Evolutionary conservation across 2,113 vertebrate species (phyloP).

Genomic region (Cariama cristata): DNA sequence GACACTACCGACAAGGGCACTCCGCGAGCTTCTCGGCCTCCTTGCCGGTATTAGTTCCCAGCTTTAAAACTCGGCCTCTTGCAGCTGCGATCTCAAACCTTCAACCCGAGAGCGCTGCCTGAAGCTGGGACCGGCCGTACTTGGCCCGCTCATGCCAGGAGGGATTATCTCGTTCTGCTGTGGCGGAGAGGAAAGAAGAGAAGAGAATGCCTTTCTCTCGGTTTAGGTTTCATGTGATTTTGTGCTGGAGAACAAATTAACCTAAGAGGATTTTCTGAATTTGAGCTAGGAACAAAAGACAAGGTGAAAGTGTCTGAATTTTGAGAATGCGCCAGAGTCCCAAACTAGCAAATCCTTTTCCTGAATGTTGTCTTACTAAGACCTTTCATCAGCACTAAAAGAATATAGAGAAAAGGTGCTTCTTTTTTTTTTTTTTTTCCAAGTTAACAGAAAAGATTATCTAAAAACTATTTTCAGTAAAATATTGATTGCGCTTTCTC

Average conservation of each 20-base stretch:
- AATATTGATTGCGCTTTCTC: not conserved
- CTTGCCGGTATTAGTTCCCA: fast-evolving
- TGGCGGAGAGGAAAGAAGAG: not conserved
- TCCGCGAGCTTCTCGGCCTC: not conserved
- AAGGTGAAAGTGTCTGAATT: conserved; percentile 1
- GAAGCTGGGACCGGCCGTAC: not conserved
- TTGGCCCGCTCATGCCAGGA: fast-evolving
- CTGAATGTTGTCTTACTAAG: not conserved
- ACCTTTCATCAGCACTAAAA: not conserved
- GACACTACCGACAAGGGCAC: too few relatives aligned
- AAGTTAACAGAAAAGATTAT: not conserved
- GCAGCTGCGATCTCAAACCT: too few relatives aligned
- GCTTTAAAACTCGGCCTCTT: too few relatives aligned
- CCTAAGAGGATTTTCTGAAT: conserved; percentile 34
- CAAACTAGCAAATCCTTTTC: not conserved
- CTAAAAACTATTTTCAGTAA: not conserved
- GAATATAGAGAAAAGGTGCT: not conserved
- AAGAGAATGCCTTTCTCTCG: not conserved
- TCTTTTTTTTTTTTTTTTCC: too few relatives aligned
- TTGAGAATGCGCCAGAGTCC: not conserved
- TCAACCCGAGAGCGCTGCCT: fast-evolving
- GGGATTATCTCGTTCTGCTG: not conserved
- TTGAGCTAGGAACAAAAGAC: not conserved
- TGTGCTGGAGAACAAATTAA: conserved; percentile 19
- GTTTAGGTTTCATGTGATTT: not conserved